These are phyloP conservation scores for Lepidurus arcticus DNA, from an alignment of 1,140 invertebrate species.

Conservation along the genomic window DNA sequence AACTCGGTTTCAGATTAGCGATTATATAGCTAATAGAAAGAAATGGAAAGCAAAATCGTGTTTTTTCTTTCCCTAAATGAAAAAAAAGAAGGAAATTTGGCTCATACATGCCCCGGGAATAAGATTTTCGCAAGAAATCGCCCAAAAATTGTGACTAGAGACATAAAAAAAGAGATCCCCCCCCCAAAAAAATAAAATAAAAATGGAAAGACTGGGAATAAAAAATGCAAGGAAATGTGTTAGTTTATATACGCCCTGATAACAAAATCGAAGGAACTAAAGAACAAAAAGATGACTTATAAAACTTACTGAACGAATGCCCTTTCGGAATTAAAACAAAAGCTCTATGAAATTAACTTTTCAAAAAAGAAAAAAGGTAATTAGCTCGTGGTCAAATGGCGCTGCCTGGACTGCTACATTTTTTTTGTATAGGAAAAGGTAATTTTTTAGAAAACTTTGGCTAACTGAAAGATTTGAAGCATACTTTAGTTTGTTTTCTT, in stretches of 20 bases:
- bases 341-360: background rate
- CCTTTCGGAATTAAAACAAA: background rate
- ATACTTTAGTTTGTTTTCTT: background rate
- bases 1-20: background rate
- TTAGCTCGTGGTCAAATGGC: too few species aligned
- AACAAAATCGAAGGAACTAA: background rate
- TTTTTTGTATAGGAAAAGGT: too few species aligned
- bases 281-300: background rate
- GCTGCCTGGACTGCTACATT: too few species aligned
- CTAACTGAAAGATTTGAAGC: background rate
- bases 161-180: background rate
- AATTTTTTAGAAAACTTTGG: background rate
- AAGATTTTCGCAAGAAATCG: background rate
- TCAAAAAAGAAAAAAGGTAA: background rate
- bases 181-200: background rate
- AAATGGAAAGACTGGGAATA: background rate
- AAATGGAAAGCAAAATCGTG: background rate
- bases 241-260: background rate
- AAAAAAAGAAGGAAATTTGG: background rate
- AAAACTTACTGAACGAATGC: background rate
- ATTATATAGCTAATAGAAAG: background rate
- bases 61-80: background rate
- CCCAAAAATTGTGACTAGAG: conserved; percentile 3
- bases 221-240: background rate
- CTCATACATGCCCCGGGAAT: background rate